Conservation (phyloP, 1,140 invertebrate species). For the Hetaerina americana region DNA sequence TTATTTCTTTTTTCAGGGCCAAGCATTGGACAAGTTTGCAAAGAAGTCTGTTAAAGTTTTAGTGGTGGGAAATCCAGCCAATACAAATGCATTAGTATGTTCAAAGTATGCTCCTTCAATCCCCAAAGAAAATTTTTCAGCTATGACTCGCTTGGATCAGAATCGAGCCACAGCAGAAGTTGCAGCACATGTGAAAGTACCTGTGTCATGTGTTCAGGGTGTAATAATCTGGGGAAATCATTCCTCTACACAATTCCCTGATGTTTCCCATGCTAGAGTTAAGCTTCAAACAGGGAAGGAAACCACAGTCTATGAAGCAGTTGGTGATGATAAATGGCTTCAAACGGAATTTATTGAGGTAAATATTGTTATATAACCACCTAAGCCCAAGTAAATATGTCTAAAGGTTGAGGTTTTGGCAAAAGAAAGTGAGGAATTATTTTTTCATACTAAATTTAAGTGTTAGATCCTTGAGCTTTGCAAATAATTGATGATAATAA, state of each 20-base stretch:
- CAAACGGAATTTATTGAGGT: slow-evolving; percentile 65
- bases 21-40: slow-evolving; percentile 83
- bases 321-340: slow-evolving; percentile 75
- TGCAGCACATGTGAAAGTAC: slow-evolving; percentile 46
- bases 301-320: slow-evolving; percentile 47
- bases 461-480: no score
- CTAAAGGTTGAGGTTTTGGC: no score
- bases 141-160: slow-evolving; percentile 96
- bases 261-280: slow-evolving; percentile 76
- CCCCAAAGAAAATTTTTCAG: slow-evolving; percentile 91
- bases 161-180: slow-evolving; percentile 85
- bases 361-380: slow-evolving; percentile 14
- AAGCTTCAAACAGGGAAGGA: slow-evolving; percentile 32
- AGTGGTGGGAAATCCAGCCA: slow-evolving; percentile 98
- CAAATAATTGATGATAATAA: no score
- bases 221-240: slow-evolving; percentile 99
- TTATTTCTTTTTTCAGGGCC: slow-evolving; percentile 40
- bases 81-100: slow-evolving; percentile 96
- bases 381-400: no score
- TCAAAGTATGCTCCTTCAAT: slow-evolving; percentile 96
- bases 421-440: no score
- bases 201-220: slow-evolving; percentile 66
- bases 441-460: no score
- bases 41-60: slow-evolving; percentile 92
- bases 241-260: slow-evolving; percentile 96